Percentiles rank a stretch among this genome's conserved stretches.
Conservation (phyloP, 2,888 invertebrate genomes). For the Calameuta idolon region DNA sequence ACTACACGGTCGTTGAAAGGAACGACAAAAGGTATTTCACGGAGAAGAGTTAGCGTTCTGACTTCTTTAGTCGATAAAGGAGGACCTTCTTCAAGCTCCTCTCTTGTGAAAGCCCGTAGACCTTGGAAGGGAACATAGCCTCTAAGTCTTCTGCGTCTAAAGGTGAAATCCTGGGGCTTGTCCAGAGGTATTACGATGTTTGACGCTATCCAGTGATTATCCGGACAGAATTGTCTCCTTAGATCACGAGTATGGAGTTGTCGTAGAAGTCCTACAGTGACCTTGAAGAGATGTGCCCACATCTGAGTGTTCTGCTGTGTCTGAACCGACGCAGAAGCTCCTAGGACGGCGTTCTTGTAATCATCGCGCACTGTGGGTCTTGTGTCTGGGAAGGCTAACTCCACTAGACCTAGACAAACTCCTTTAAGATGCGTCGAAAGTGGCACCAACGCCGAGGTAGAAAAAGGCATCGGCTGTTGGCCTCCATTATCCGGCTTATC, state of each 20-base stretch:
- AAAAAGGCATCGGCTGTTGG: slow-evolving; percentile 75
- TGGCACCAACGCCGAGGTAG: slow-evolving; percentile 78
- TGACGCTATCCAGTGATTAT: slow-evolving; percentile 75
- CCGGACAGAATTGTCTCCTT: slow-evolving; percentile 82
- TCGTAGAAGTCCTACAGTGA: slow-evolving; percentile 80
- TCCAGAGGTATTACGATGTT: slow-evolving; percentile 69
- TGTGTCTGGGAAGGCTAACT: slow-evolving; percentile 86
- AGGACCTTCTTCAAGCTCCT: slow-evolving; percentile 80
- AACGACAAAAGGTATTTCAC: slow-evolving; percentile 94
- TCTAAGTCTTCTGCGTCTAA: slow-evolving; percentile 66
- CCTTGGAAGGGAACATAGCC: slow-evolving; percentile 70
- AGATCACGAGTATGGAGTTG: slow-evolving; percentile 89
- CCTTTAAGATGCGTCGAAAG: slow-evolving; percentile 82
- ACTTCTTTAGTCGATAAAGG: slow-evolving; percentile 90
- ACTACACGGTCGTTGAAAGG: slow-evolving; percentile 91
- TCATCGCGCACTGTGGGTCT: slow-evolving; percentile 75
- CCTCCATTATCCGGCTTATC: slow-evolving; percentile 32
- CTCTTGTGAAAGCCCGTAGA: slow-evolving; percentile 70
- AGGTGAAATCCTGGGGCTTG: slow-evolving; percentile 70
- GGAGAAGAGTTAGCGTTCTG: slow-evolving; percentile 86
- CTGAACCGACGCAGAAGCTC: slow-evolving; percentile 34
- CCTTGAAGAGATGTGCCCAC: slow-evolving; percentile 84
- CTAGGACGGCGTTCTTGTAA: slow-evolving; percentile 70
- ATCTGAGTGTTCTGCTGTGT: slow-evolving; percentile 71
- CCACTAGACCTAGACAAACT: slow-evolving; percentile 86